Evolutionary conservation across 2,797 vertebrate genomes (phyloP), one percentile per base, ranked within the genome.

Genomic region (Phataginus tetradactyla): DNA sequence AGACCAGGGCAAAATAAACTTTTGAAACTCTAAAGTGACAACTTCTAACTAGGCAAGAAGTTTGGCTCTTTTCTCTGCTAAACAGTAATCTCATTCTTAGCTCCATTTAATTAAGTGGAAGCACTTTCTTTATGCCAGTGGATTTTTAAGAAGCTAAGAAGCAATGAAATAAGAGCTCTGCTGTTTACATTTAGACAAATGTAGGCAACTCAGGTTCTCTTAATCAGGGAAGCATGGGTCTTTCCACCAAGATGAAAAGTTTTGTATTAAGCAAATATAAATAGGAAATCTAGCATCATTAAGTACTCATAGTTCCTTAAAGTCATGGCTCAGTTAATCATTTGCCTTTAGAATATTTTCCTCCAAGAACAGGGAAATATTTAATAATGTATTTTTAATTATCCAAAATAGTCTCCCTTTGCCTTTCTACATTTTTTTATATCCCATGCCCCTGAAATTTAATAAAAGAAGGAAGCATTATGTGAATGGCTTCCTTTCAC

Each of bases 291-390:
- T 17, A 71, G 86, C 42, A 69, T 87, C 42, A 91, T 80, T 77
- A 91, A 87, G 69, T 37, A 91, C 27, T 39, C 0, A 4, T 5
- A 88, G n/a, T 61, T 92, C 61, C 86, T 96, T 94, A 93, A 95
- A 95, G 74, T 90, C 51, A 79, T 0, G 0, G 23, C 32, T 66
- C 34, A 69, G 91, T 95, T 95, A 93, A 97, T 95, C 37, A 92
- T 94, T 96, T 95, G 63, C 64, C 92, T 95, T 95, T 87, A 85
- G 71, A 91, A 84, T 80, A 39, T 74, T 94, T 97, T 88, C 39
- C 86, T 94, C 57, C 34, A 91, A 96, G 63, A 96, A 96, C 15
- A 88, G 74, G 53, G 64, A 94, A 94, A 74, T 90, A 29, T 92
- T 90, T 95, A 94, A 96, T 80, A 75, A 66, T 64, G 53, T 27